Evolutionary conservation across 2,888 invertebrate species (phyloP).

Genomic region (Stenodera caucasica): DNA sequence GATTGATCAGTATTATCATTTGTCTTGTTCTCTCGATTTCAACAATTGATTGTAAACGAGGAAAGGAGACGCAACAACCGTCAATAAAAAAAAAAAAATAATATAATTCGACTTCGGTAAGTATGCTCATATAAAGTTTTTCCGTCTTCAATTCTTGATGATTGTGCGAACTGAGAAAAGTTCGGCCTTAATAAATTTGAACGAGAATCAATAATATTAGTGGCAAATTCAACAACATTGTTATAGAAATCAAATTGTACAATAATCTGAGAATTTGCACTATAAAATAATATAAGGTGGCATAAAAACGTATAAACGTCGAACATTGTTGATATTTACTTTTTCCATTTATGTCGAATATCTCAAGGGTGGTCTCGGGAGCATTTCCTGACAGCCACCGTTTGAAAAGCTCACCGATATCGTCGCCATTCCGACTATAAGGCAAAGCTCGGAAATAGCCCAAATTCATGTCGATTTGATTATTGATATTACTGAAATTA

Average conservation of each 20-base stretch:
- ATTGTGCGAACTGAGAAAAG: conserved; percentile 17
- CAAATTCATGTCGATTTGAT: too few species aligned
- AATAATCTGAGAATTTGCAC: too few species aligned
- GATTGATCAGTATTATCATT: conserved; percentile 3
- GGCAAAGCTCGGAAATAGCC: too few species aligned
- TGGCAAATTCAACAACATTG: too few species aligned
- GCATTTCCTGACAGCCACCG: neutral
- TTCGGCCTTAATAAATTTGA: conserved; percentile 20
- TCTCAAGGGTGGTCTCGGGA: neutral
- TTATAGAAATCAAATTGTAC: too few species aligned
- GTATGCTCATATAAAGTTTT: conserved; percentile 29
- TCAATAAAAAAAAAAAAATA: conserved; percentile 11
- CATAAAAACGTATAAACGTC: neutral
- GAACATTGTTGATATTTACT: conserved; percentile 1
- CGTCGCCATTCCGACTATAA: too few species aligned
- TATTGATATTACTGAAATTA: too few species aligned
- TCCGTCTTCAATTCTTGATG: neutral
- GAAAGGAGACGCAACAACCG: neutral
- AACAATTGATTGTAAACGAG: neutral
- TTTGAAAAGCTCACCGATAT: neutral
- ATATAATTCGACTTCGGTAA: conserved; percentile 24
- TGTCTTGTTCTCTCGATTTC: neutral
- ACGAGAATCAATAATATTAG: conserved; percentile 18
- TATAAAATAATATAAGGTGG: too few species aligned
- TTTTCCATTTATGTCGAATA: neutral